Evolutionary conservation across 2,113 vertebrate genomes (phyloP), one percentile per base, ranked within the genome.

Genomic region (Carlito syrichta): DNA sequence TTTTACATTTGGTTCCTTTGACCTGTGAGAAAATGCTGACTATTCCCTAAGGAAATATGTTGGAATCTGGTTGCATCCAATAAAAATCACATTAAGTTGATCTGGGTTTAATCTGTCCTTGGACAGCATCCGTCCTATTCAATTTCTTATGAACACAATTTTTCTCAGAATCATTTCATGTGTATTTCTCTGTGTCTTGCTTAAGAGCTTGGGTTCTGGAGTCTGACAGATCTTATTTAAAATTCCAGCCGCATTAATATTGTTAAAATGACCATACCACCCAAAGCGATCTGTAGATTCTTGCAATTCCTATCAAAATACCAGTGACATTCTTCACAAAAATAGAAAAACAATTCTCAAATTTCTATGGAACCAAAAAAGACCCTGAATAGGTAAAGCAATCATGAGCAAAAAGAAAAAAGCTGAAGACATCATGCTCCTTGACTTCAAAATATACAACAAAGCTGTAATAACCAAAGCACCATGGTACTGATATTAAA

Each of bases 131-230:
- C 0, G 0, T 22, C 22, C 48, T 12, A 11, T 11, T 38, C 45
- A 4, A 5, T 2, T 45, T 7, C 60, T 22, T 2, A 2, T 2
- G 56, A 38, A 5, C 30, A 40, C 43, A 2, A 3, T 20, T 69
- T 23, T 35, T 11, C 32, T 25, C 19, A 45, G 81, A 40, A 25
- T 0, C 0, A 2, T 27, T 40, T 14, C 63, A 35, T 1, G 0
- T 0, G n/a, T 5, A 13, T 40, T 40, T n/a, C 14, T 73, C 48
- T 48, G 50, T 40, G 32, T 23, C 43, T 83, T n/a, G 11, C 50
- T 27, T 23, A 73, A 38, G 35, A 69, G 16, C 9, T 6, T 66
- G 50, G 69, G 38, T 48, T 60, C 66, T 58, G 30, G 35, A 58
- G 12, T n/a, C 90, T 50, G 3, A 11, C 0, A 1, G 17, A 12